These are phyloP conservation scores for Anguilla marmorata DNA, from an alignment of 2,797 vertebrate species.

Conservation along the genomic window DNA sequence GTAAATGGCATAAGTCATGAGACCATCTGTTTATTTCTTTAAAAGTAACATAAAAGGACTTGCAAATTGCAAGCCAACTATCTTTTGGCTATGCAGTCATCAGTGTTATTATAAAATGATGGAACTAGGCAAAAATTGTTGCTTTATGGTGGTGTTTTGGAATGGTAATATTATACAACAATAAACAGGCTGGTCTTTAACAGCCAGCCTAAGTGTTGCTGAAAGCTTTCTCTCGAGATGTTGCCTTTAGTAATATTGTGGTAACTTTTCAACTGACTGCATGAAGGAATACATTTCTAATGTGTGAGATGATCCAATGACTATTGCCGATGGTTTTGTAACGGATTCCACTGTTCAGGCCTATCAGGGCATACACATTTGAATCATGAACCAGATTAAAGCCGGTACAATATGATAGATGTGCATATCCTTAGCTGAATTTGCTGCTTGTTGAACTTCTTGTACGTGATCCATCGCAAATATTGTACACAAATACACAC, in stretches of 20 bases:
- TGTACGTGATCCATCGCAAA: background rate
- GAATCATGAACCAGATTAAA: background rate
- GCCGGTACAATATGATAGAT: background rate
- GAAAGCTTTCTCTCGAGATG: background rate
- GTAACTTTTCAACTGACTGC: background rate
- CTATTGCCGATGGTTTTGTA: background rate
- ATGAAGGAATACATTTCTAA: background rate
- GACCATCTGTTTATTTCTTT: background rate
- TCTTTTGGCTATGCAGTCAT: too few relatives aligned
- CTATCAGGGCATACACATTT: background rate
- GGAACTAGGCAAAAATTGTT: background rate
- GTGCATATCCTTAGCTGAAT: conserved; percentile 4
- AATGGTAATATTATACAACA: background rate
- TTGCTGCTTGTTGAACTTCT: background rate
- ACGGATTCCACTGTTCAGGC: background rate
- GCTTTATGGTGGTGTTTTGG: background rate
- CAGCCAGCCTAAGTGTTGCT: background rate
- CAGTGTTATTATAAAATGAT: background rate
- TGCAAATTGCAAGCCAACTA: background rate
- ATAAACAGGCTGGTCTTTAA: background rate
- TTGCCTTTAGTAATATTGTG: background rate
- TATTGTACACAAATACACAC: conserved; percentile 4
- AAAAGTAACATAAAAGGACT: background rate
- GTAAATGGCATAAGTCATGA: background rate
- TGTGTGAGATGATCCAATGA: background rate